Conservation (phyloP, 2,888 invertebrate species). For the Latheticus oryzae region DNA sequence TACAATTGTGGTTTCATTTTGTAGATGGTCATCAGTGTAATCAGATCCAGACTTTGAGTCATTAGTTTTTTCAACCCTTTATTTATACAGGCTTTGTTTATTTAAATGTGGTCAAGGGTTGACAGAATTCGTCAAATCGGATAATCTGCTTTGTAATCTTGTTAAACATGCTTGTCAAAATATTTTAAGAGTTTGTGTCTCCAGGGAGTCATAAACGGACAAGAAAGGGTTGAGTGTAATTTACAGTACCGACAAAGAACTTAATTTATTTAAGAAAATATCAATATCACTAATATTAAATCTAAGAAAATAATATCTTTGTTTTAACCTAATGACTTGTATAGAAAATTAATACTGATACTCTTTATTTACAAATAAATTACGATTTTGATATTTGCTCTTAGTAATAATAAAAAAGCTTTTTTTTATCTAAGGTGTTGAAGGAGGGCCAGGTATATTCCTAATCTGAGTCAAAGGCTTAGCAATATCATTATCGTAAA, state of each 20-base stretch:
- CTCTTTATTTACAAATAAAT: constrained; percentile 36
- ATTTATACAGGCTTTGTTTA: too few species aligned
- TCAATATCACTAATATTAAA: too few species aligned
- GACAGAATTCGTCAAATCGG: constrained; percentile 4
- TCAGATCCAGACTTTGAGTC: too few species aligned
- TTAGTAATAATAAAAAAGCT: neutral
- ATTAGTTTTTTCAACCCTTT: too few species aligned
- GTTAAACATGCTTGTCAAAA: constrained; percentile 51
- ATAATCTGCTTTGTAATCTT: constrained; percentile 49
- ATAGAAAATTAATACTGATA: constrained; percentile 1
- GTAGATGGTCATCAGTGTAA: too few species aligned
- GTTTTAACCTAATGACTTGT: constrained; percentile 7
- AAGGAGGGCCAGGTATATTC: constrained; percentile 58
- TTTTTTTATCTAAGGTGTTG: constrained; percentile 45
- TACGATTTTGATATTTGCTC: constrained; percentile 61
- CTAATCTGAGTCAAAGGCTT: constrained; percentile 59
- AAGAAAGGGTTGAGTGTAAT: constrained; percentile 9
- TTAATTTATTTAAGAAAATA: constrained; percentile 3
- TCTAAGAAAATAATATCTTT: too few species aligned
- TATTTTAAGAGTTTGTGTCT: constrained; percentile 42
- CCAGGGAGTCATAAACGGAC: constrained; percentile 7
- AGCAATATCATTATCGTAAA: constrained; percentile 51
- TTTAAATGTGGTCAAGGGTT: neutral
- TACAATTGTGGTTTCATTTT: neutral
- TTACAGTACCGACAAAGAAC: constrained; percentile 13